Conservation (phyloP, 2,113 vertebrate species). For the Tachycineta bicolor region DNA sequence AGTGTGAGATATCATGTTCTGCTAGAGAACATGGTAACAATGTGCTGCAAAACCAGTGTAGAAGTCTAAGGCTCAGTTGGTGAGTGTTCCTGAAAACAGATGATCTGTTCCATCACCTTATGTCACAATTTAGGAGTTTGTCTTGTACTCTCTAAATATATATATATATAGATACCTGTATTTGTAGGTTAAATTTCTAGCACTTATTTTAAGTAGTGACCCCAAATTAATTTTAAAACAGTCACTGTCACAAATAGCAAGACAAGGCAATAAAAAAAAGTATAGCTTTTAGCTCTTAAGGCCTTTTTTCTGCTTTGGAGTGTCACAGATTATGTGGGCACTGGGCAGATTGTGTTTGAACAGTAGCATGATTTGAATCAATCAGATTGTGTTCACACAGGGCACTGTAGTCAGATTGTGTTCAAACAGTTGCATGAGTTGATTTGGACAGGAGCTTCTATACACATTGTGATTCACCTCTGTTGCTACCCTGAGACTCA, state of each 20-base stretch:
- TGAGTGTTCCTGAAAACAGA: not conserved
- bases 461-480: not conserved
- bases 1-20: not conserved
- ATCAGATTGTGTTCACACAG: not conserved
- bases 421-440: not conserved
- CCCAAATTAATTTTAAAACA: not conserved
- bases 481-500: not conserved
- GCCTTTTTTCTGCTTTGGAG: not conserved
- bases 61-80: not conserved
- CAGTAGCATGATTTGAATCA: not conserved
- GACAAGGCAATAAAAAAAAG: not conserved
- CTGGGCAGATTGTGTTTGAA: not conserved
- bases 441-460: not conserved
- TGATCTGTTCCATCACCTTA: not conserved
- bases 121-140: not conserved
- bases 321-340: not conserved
- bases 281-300: not conserved
- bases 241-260: not conserved
- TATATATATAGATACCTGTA: not conserved
- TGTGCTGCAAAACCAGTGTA: not conserved
- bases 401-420: not conserved
- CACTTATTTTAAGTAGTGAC: not conserved
- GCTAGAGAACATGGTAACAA: not conserved
- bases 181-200: not conserved
- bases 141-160: not conserved